Base-by-base conservation (phyloP, 2,888 invertebrate genomes). In the Rhagium mordax region DNA sequence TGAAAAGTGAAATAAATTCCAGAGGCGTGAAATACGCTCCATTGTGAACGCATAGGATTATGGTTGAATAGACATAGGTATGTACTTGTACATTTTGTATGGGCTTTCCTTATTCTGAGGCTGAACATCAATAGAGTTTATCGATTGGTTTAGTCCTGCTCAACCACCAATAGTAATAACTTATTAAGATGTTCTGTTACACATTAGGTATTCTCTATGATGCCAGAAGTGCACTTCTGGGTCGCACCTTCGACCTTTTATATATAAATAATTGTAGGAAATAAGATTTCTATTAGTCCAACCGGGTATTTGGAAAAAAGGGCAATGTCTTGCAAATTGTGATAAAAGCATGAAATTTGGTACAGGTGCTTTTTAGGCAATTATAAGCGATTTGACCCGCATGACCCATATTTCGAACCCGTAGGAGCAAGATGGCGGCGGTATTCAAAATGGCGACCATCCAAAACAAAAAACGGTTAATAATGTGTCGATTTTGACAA, bases 151-250 rank as follows among this genome's bases (percentile, higher is more conserved):
- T 29, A 55, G 41, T 55, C 21, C 57, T 57, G 57, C 57, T 47
- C 47, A 57, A 51, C 33, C 47, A 67, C 57, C 41, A 53, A 57
- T 59, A 49, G 53, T 65, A 55, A 59, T 68, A 59, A 68, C 24
- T 68, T 66, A 66, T 66, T 67, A 67, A 67, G 68, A 68, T 48
- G 55, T 68, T 65, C 27, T 57, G 67, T 20, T 53, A 67, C 67
- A 48, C 55, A 47, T 57, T 67, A 20, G n/a, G n/a, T 33, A 57
- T 29, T 51, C 7, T 53, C 57, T 41, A 33, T 67, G n/a, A 29
- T 21, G 13, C 48, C 8, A n/a, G 0, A n/a, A n/a, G n/a, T n/a
- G n/a, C n/a, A n/a, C n/a, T 55, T 55, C 55, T 55, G n/a, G 55
- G 55, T 55, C 55, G 7, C 55, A n/a, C 55, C 24, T 24, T 21